Percentiles rank a stretch among this genome's conserved stretches.
These are phyloP conservation scores for Microctonus brassicae DNA, from an alignment of 2,888 invertebrate genomes.

Conservation along the genomic window DNA sequence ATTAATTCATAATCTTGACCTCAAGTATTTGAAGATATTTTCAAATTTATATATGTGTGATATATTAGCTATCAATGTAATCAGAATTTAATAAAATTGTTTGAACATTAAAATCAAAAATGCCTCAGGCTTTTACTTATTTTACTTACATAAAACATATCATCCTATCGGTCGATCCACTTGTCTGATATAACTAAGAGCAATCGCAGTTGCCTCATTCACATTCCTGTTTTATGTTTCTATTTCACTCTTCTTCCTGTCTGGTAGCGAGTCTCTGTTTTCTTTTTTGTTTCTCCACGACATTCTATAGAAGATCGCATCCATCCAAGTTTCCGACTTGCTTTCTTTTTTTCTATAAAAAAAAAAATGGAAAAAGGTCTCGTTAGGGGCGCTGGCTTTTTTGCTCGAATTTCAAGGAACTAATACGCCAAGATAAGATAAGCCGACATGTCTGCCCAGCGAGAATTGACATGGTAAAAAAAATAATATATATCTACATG, in stretches of 20 bases:
- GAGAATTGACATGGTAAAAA: slow-evolving; percentile 28
- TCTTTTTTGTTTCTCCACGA: not conserved
- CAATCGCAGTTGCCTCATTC: no score
- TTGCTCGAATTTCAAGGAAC: not conserved
- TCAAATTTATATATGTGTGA: no score
- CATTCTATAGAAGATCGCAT: slow-evolving; percentile 6
- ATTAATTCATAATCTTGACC: no score
- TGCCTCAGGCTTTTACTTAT: no score
- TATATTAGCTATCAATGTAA: no score
- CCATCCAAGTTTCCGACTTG: slow-evolving; percentile 11
- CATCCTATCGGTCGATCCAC: not conserved
- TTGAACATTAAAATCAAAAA: no score
- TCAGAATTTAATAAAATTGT: no score
- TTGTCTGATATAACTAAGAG: not conserved
- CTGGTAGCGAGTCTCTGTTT: not conserved
- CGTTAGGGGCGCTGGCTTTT: slow-evolving; percentile 32
- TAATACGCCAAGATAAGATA: slow-evolving; percentile 35
- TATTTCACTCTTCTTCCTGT: no score
- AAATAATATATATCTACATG: not conserved
- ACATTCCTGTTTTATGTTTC: not conserved
- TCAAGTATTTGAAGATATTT: no score
- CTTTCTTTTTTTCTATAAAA: not conserved
- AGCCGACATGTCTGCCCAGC: slow-evolving; percentile 28
- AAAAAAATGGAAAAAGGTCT: no score
- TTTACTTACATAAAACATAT: no score